These are phyloP conservation scores for Rallus limicola DNA, from an alignment of 2,113 vertebrate species.

Conservation along the genomic window DNA sequence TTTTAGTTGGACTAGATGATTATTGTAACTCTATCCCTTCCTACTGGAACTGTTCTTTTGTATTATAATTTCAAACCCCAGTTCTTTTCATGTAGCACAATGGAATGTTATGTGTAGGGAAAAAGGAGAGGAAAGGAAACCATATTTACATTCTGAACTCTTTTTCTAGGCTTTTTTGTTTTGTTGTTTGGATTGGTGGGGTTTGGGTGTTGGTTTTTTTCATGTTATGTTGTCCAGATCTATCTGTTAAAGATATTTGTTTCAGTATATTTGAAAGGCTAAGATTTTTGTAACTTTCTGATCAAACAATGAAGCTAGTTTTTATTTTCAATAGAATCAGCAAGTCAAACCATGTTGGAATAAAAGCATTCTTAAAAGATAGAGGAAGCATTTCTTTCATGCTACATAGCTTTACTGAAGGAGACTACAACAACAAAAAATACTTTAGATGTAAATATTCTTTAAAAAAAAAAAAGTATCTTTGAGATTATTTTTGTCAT, in stretches of 20 bases:
- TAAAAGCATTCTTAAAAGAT: not conserved
- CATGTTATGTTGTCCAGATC: not conserved
- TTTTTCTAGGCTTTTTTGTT: not conserved
- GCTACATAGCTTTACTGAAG: not conserved
- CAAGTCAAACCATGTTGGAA: not conserved
- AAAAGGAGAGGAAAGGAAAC: not conserved
- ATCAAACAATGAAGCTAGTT: not conserved
- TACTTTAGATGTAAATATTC: not conserved
- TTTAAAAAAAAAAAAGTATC: not conserved
- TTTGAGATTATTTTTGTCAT: not conserved
- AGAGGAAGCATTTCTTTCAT: not conserved
- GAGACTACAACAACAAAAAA: not conserved
- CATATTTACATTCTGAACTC: not conserved
- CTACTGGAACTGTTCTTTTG: not conserved
- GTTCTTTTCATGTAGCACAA: not conserved
- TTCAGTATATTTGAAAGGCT: not conserved
- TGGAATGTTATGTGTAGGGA: not conserved
- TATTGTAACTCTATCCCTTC: not conserved
- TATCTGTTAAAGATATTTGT: not conserved
- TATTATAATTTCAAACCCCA: not conserved
- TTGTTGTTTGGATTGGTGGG: not conserved
- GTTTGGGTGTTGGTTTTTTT: too few relatives aligned
- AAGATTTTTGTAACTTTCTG: not conserved
- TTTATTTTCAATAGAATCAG: not conserved
- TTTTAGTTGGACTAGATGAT: not conserved